Evolutionary conservation across 2,888 invertebrate species (phyloP), one percentile per base, ranked within the genome.

Genomic region (Microplitis manilae): DNA sequence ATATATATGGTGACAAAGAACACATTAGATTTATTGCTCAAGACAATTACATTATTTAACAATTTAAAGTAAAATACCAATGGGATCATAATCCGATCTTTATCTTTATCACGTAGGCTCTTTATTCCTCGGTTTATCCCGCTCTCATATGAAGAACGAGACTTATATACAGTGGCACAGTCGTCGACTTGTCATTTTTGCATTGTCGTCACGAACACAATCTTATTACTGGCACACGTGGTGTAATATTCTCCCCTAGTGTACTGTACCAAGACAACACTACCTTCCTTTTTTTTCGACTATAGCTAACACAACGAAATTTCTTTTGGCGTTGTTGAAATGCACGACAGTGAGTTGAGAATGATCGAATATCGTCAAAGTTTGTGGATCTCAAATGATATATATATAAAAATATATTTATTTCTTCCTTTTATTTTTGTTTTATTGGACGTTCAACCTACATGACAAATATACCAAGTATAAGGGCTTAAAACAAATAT

Each of bases 171-270:
- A 30, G 30, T 30, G 30, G 30, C 30, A 73, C 76, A 76, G 73
- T 70, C 71, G 67, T 59, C 77, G 75, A 68, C 68, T 64, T 73
- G 79, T 79, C 80, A 86, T 86, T 87, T 88, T 87, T 87, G 87
- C 88, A 88, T 88, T 88, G 87, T 85, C 84, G 86, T 88, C 88
- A 88, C 88, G 88, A 85, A 86, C 88, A 83, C 87, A 85, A 87
- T 87, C 88, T 88, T 88, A 88, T 88, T 88, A 88, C 87, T 78
- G 82, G 83, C 87, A 87, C 88, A 88, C 88, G 87, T 88, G 88
- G 88, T 86, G 87, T 87, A 88, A 88, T 88, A 88, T 88, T 88
- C 87, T 84, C 80, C 83, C 82, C 82, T 82, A 81, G 72, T 73
- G 79, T 69, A 68, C 75, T 65, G 77, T 79, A 75, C 77, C 75